These are phyloP conservation scores for Polypedilum pembai DNA, from an alignment of 1,140 invertebrate genomes.

Conservation along the genomic window DNA sequence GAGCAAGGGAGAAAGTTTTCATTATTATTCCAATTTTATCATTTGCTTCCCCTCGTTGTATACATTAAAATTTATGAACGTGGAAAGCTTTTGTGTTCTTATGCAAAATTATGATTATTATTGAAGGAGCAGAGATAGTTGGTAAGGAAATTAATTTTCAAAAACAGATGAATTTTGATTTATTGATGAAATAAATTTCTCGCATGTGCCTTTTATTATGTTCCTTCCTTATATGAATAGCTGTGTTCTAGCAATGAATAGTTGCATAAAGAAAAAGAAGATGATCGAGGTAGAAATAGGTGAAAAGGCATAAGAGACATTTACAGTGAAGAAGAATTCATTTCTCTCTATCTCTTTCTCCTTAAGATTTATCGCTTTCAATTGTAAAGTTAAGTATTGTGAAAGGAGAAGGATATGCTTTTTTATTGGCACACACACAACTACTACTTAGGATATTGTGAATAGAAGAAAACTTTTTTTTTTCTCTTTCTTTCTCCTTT, in stretches of 20 bases:
- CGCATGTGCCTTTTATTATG: slow-evolving; percentile 8
- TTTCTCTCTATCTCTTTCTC: background rate
- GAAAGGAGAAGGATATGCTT: background rate
- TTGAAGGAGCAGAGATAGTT: background rate
- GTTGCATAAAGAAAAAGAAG: background rate
- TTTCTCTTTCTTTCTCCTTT: background rate
- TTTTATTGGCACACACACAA: background rate
- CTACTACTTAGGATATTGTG: background rate
- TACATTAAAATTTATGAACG: background rate
- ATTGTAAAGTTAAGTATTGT: slow-evolving; percentile 19
- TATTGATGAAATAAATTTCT: slow-evolving; percentile 7
- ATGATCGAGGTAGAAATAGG: too few species aligned
- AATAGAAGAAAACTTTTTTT: background rate
- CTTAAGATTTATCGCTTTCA: slow-evolving; percentile 1
- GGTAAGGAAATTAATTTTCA: slow-evolving; percentile 13
- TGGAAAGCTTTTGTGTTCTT: background rate
- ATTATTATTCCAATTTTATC: background rate
- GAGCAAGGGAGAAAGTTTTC: background rate
- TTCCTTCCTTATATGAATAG: slow-evolving; percentile 10
- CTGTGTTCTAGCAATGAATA: background rate
- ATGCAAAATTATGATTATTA: slow-evolving; percentile 20
- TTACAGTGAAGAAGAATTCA: background rate
- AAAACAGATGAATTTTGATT: slow-evolving; percentile 13
- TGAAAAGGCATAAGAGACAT: background rate
- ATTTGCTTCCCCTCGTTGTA: background rate